phyloP scores from a whole-genome alignment of 2,797 vertebrate species.

The Gymnothorax reevesii region DNA sequence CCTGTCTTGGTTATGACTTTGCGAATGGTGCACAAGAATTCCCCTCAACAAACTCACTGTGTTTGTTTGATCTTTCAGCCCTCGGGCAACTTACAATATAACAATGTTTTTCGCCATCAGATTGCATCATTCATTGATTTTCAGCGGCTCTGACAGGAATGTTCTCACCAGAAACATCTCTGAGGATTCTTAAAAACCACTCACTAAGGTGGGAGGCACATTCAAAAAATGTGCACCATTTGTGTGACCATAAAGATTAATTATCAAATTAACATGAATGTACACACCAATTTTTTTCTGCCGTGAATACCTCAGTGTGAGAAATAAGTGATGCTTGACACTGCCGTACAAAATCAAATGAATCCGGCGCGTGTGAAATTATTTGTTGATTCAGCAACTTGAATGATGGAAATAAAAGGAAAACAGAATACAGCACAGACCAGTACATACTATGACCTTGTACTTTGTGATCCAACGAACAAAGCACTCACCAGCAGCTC shows the following conservation, averaged over 20 bases:
- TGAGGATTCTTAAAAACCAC: not conserved
- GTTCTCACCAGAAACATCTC: no score
- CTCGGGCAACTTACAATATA: not conserved
- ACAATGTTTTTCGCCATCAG: not conserved
- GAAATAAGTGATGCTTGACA: not conserved
- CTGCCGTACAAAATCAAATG: not conserved
- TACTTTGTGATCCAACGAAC: not conserved
- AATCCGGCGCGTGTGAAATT: not conserved
- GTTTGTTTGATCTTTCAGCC: not conserved
- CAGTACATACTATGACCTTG: not conserved
- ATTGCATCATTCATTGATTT: not conserved
- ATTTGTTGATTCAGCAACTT: not conserved
- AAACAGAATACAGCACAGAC: not conserved
- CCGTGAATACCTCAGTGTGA: not conserved
- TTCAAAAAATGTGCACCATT: not conserved
- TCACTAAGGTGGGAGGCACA: not conserved
- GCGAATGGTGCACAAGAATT: not conserved
- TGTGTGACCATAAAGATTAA: not conserved
- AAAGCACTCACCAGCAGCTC: not conserved
- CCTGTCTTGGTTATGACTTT: not conserved
- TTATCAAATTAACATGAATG: not conserved
- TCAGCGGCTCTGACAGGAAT: not conserved
- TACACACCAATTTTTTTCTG: not conserved
- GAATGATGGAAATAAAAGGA: constrained; percentile 4
- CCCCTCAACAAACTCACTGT: not conserved